These are phyloP conservation scores for Rambutsinella grinnellia DNA, from an alignment of 2,888 invertebrate species.

Conservation along the genomic window DNA sequence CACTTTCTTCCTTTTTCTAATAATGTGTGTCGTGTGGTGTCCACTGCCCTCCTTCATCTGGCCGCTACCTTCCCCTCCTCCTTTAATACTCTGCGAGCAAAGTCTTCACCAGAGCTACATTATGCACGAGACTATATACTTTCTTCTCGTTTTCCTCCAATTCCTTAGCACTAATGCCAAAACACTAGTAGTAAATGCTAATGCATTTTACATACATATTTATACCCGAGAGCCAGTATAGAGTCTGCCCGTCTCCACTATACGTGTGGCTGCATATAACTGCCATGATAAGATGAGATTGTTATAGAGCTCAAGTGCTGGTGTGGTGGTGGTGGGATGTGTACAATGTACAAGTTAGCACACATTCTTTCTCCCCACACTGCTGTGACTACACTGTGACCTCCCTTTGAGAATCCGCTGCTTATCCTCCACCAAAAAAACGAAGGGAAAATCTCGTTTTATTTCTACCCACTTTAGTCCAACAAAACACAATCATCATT, in stretches of 20 bases:
- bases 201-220: conserved; percentile 18
- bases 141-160: no score
- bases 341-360: conserved; percentile 46
- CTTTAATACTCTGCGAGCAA: conserved; percentile 36
- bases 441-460: conserved; percentile 13
- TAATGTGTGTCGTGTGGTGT: conserved; percentile 52
- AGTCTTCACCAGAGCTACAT: background rate
- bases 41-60: conserved; percentile 58
- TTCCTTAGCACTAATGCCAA: conserved; percentile 39
- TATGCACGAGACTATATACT: no score
- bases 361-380: conserved; percentile 58
- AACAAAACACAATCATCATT: conserved; percentile 44
- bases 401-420: conserved; percentile 57
- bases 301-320: no score
- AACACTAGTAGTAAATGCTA: conserved; percentile 49
- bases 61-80: conserved; percentile 58
- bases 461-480: conserved; percentile 41
- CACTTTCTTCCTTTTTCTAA: conserved; percentile 31
- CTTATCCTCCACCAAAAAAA: conserved; percentile 54
- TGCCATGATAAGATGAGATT: no score
- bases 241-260: no score
- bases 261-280: no score
- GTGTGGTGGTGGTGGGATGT: conserved; percentile 37
- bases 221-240: no score
- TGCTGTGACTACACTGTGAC: conserved; percentile 58